Base-by-base conservation (phyloP, 2,113 vertebrate genomes). In the Ceyx cyanopectus region DNA sequence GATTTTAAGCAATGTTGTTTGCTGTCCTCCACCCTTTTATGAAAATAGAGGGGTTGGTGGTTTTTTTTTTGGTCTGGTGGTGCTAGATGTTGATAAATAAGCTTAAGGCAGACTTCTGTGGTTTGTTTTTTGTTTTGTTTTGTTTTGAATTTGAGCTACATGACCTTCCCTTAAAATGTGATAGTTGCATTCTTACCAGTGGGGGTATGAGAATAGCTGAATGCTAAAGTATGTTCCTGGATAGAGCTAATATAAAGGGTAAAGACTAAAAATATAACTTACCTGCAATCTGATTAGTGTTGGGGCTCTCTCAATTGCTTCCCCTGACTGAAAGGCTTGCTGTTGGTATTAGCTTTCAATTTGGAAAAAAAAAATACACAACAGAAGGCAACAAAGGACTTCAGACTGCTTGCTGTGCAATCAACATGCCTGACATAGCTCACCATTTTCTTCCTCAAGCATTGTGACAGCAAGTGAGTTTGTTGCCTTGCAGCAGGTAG, bases 361-460 rank as follows among this genome's bases (percentile, higher is more conserved):
- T 84, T 87, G 48, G 23, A 50, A 41, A 72, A 84, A 53, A 89
- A 45, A 7, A 78, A 48, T 45, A 14, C 16, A 24, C 26, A 56
- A 66, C 30, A 92, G 81, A 87, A 85, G 45, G 23, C 58, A 80
- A 80, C 37, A 45, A 91, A 76, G 32, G 32, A 50, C 78, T 92
- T 87, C 9, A 65, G 74, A 45, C 2, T 68, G 14, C 53, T 81
- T 61, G 67, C 74, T 89, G 74, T 76, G 87, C 67, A 61, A 45
- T 68, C 70, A 57, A 78, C 76, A 92, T 85, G 70, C 81, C 74
- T 79, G 66, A 29, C 41, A 53, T 81, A 79, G 50, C 72, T 89
- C 54, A 74, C 23, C 41, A 1, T 76, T 79, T 61, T 87, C 45
- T 41, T 89, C 83, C 60, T 87, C 9, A 2, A 32, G 74, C 67